Evolutionary conservation across 2,113 vertebrate genomes (phyloP).

Genomic region (Chlamydotis undulata): DNA sequence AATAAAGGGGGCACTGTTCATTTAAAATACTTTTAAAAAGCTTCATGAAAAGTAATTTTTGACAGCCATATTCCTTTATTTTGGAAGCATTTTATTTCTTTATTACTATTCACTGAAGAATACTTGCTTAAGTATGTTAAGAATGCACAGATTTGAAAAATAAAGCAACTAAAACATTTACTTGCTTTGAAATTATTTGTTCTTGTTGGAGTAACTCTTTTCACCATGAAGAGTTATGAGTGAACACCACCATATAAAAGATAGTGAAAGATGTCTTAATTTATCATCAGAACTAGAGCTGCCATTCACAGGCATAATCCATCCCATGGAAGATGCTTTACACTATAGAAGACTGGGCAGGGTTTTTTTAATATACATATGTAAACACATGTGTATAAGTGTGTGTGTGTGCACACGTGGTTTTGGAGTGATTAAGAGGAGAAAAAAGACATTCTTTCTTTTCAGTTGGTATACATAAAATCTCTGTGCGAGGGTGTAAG

Average conservation of each 20-base stretch:
- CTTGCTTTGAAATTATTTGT: not conserved
- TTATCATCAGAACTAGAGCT: not conserved
- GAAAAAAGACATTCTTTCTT: not conserved
- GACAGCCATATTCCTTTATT: not conserved
- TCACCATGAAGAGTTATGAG: not conserved
- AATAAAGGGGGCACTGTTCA: not conserved
- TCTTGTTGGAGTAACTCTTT: not conserved
- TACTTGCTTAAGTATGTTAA: not conserved
- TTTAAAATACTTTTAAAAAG: not conserved
- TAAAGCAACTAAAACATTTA: not conserved
- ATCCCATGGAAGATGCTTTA: not conserved
- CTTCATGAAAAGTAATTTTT: not conserved
- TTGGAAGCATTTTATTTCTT: not conserved
- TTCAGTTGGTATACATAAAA: not conserved
- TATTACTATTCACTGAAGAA: not conserved
- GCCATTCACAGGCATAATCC: not conserved
- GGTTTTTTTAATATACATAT: not conserved
- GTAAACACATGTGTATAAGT: not conserved
- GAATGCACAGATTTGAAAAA: not conserved
- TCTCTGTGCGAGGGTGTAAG: not conserved
- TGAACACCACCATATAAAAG: not conserved
- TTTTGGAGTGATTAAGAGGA: not conserved
- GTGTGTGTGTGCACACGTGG: rapidly evolving
- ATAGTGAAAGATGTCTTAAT: not conserved
- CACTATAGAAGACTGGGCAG: not conserved